Percentiles rank a stretch among this genome's conserved stretches.
These are phyloP conservation scores for Enteromius argenteus DNA, from an alignment of 2,797 vertebrate genomes.

Conservation along the genomic window DNA sequence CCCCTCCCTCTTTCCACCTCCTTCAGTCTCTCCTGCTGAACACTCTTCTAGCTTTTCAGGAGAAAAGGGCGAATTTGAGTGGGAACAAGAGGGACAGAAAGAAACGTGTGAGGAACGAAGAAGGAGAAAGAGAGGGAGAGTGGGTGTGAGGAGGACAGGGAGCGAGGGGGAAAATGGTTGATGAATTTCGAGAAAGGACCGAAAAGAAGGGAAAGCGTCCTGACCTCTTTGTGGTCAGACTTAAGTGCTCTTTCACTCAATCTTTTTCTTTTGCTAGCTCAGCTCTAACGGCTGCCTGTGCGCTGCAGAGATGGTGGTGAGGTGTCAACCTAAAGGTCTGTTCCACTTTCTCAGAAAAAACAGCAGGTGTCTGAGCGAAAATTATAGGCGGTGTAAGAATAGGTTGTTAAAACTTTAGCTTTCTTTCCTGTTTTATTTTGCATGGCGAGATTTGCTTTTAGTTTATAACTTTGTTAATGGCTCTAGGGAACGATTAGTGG, in stretches of 20 bases:
- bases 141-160: constrained; percentile 53
- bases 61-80: constrained; percentile 55
- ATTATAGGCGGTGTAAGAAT: constrained; percentile 3
- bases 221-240: constrained; percentile 56
- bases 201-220: constrained; percentile 53
- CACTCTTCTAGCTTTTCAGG: constrained; percentile 64
- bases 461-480: not conserved
- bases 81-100: constrained; percentile 55
- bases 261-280: constrained; percentile 52
- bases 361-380: not conserved
- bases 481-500: not conserved
- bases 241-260: constrained; percentile 58
- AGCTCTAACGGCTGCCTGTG: constrained; percentile 44
- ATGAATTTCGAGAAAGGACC: constrained; percentile 56
- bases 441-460: not conserved
- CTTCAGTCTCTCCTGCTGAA: constrained; percentile 55
- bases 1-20: constrained; percentile 45
- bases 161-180: constrained; percentile 44
- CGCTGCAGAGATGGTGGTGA: constrained; percentile 35
- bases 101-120: constrained; percentile 52
- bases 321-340: constrained; percentile 49
- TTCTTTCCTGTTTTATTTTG: not conserved
- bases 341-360: not conserved
- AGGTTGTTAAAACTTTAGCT: constrained; percentile 3
- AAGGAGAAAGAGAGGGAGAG: constrained; percentile 38